Evolutionary conservation across 2,113 vertebrate species (phyloP), one percentile per base, ranked within the genome.

Genomic region (Protobothrops flavoviridis): DNA sequence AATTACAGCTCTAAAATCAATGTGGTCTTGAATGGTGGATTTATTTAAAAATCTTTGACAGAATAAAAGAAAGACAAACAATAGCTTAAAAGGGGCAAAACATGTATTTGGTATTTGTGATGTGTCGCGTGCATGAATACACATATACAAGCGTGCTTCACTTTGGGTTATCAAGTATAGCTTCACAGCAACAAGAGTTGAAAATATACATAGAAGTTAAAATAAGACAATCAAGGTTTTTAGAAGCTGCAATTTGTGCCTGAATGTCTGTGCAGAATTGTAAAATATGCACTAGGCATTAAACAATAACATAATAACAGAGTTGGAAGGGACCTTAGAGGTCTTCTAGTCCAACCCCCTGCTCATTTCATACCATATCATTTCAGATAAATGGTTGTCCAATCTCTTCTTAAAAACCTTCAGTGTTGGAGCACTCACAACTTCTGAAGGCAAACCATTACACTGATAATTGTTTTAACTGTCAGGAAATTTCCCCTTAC

Each of bases 1-100:
- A 92, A 92, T 92, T 92, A 92, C 92, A 29, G 52, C 61, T 89
- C 61, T 89, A 92, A 92, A 92, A 92, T 92, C 92, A 81, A 92
- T 92, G 87, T 56, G 52, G 92, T 89, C 92, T 81, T 92, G 87
- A 81, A 57, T 53, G 53, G 48, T 3, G 33, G 23, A 10, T 69
- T 81, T 92, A 55, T 43, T n/a, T 11, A 23, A 85, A 87, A 89
- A 64, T 29, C 24, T 56, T 81, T 92, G 92, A 89, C 87, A 89
- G 88, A 52, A 13, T n/a, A 89, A 89, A 88, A 45, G 64, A 89
- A 89, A 89, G 50, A 43, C 88, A 92, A 92, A 92, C 1, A 24
- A 29, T 26, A 59, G 7, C 15, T 21, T 39, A 39, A 74, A 89
- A 26, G 33, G 15, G 61, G 53, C n/a, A 43, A 50, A 26, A 48